phyloP scores from a whole-genome alignment of 2,888 invertebrate species.

The Cacoxenus indagator region DNA sequence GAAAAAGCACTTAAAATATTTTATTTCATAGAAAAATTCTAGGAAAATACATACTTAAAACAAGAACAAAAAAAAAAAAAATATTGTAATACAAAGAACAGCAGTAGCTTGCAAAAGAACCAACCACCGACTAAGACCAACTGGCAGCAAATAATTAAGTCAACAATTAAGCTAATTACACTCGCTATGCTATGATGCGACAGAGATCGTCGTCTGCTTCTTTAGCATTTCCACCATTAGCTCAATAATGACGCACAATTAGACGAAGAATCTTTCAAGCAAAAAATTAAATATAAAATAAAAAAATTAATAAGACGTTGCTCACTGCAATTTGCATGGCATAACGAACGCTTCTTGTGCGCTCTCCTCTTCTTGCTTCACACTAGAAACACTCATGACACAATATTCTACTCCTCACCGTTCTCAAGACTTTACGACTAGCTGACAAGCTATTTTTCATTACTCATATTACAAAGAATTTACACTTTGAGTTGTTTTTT shows the following conservation, averaged over 20 bases:
- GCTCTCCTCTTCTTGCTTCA: neutral
- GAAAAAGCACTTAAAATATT: no score
- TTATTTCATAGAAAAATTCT: no score
- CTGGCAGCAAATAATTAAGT: conserved; percentile 47
- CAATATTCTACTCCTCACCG: neutral
- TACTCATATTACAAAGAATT: conserved; percentile 9
- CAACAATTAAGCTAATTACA: conserved; percentile 58
- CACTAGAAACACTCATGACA: neutral
- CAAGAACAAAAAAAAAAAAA: neutral
- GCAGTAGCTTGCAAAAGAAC: neutral
- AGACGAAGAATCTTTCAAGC: neutral
- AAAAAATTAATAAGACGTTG: neutral
- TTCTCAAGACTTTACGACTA: neutral
- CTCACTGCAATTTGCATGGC: neutral
- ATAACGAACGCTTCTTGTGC: neutral
- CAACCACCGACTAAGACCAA: conserved; percentile 15
- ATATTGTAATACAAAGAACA: neutral
- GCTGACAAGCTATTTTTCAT: neutral
- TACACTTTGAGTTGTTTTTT: neutral
- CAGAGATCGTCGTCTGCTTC: conserved; percentile 31
- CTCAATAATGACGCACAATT: neutral
- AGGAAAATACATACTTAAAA: no score
- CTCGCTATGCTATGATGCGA: conserved; percentile 27
- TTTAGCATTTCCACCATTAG: conserved; percentile 34
- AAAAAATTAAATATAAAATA: neutral